phyloP scores from a whole-genome alignment of 2,113 vertebrate species.

The Clarias batrachus region DNA sequence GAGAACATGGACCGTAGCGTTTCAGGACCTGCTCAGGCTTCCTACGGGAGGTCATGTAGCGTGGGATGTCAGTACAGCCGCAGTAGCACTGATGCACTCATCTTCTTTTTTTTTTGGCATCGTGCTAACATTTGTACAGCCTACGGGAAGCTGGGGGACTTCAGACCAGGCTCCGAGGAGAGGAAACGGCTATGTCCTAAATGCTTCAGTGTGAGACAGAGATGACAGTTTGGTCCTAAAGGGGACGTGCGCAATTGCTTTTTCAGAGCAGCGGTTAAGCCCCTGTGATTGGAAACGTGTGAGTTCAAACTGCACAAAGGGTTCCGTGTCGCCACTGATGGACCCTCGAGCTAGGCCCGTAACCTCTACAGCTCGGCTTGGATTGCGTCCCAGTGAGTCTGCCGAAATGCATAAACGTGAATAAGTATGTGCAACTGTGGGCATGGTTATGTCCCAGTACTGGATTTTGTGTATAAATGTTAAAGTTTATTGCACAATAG shows the following conservation, averaged over 20 bases:
- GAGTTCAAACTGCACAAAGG: background rate
- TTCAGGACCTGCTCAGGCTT: background rate
- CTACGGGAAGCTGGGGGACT: conserved; percentile 12
- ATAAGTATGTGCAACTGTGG: background rate
- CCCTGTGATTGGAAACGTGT: background rate
- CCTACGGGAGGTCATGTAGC: background rate
- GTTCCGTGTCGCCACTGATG: background rate
- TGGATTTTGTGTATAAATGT: background rate
- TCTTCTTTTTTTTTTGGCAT: conserved; percentile 22
- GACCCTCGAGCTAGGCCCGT: background rate
- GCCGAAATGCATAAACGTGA: background rate
- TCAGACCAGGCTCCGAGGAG: conserved; percentile 12
- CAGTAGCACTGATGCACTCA: background rate
- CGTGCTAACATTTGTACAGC: conserved; percentile 36
- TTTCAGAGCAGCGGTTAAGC: background rate
- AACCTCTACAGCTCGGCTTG: background rate
- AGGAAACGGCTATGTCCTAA: conserved; percentile 1
- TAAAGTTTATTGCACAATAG: background rate
- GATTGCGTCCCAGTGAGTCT: background rate
- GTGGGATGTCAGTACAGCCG: conserved; percentile 12
- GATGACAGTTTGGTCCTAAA: conserved; percentile 7
- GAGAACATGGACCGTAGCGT: background rate
- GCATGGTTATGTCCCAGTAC: background rate
- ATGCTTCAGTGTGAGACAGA: background rate
- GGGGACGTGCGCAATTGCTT: background rate